These are phyloP conservation scores for Acanthacorydalis orientalis DNA, from an alignment of 2,888 invertebrate species.

Conservation along the genomic window DNA sequence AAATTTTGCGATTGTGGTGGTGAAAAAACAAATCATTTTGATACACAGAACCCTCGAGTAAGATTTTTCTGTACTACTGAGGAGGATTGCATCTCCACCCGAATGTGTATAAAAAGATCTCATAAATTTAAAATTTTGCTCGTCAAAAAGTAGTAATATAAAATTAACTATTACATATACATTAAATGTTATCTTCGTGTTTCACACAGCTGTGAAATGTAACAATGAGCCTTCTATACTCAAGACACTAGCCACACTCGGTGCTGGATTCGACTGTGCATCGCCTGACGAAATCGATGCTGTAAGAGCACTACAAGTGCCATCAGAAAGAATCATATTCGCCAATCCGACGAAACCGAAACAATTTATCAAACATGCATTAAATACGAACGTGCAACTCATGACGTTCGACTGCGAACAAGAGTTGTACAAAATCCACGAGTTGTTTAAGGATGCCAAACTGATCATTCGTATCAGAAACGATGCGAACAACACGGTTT, in stretches of 20 bases:
- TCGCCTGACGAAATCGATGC: conserved; percentile 28
- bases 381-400: conserved; percentile 21
- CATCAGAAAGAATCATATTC: conserved; percentile 27
- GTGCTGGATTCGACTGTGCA: conserved; percentile 37
- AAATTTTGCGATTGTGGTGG: no score
- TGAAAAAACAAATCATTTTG: no score
- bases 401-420: conserved; percentile 34
- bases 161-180: no score
- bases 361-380: conserved; percentile 27
- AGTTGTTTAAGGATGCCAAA: not conserved
- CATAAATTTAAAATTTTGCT: no score
- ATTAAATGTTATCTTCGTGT: no score
- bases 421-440: conserved; percentile 26
- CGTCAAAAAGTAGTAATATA: no score
- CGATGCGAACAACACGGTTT: conserved; percentile 21
- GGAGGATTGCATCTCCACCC: no score
- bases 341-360: conserved; percentile 33
- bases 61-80: no score
- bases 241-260: conserved; percentile 25
- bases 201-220: not conserved
- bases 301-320: conserved; percentile 24
- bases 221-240: conserved; percentile 12
- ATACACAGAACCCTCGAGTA: no score
- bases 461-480: conserved; percentile 25
- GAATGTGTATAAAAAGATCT: no score